These are phyloP conservation scores for Athalia rosae DNA, from an alignment of 2,888 invertebrate species.

Conservation along the genomic window DNA sequence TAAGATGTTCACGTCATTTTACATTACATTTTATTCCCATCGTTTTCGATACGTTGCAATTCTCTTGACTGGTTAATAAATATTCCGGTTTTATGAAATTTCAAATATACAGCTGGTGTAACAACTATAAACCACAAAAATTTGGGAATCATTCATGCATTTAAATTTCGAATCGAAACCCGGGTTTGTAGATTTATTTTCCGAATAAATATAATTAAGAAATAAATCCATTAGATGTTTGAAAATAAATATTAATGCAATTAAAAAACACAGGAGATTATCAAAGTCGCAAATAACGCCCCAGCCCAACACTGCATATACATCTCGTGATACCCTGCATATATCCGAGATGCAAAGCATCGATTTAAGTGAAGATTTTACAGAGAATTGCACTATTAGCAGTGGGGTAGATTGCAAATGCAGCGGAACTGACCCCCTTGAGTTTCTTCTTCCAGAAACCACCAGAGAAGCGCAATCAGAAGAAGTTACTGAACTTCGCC, in stretches of 20 bases:
- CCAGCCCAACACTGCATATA: constrained; percentile 45
- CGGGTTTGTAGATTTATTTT: not conserved
- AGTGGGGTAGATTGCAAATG: constrained; percentile 35
- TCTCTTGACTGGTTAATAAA: constrained; percentile 1
- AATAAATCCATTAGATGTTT: not conserved
- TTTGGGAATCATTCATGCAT: constrained; percentile 57
- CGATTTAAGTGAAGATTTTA: constrained; percentile 50
- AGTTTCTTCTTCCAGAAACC: constrained; percentile 34
- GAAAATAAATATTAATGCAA: not conserved
- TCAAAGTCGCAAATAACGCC: constrained; percentile 52
- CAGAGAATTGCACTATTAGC: constrained; percentile 46
- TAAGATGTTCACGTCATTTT: constrained; percentile 43
- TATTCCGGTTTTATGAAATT: not conserved
- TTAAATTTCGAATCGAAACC: constrained; percentile 55
- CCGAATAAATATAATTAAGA: not conserved
- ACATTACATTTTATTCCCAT: constrained; percentile 27
- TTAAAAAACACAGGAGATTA: constrained; percentile 49
- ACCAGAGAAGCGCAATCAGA: constrained; percentile 27
- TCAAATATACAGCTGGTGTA: not conserved
- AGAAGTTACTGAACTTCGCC: constrained; percentile 51
- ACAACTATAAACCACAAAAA: constrained; percentile 40
- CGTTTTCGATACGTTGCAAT: constrained; percentile 1
- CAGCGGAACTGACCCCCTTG: constrained; percentile 20
- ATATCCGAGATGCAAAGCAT: constrained; percentile 62
- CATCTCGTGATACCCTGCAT: constrained; percentile 47